These are phyloP conservation scores for Tenthredo scrophulariae DNA, from an alignment of 2,888 invertebrate species.

Conservation along the genomic window DNA sequence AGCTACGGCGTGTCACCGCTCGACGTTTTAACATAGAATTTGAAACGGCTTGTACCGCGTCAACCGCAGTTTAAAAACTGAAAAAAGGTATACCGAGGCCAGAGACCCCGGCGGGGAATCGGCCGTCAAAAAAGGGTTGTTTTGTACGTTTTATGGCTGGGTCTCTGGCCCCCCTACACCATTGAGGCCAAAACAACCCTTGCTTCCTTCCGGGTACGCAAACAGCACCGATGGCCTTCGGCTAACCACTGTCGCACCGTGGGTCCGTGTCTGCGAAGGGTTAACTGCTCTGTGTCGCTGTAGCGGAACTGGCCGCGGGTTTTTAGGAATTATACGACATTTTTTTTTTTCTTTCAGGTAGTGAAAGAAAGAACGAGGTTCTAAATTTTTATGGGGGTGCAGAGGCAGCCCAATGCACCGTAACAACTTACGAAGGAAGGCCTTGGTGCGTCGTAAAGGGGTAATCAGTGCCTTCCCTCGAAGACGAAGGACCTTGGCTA, in stretches of 20 bases:
- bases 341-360: conserved; percentile 61
- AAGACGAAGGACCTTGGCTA: conserved; percentile 70
- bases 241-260: conserved; percentile 49
- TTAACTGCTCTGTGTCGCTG: conserved; percentile 63
- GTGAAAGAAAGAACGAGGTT: conserved; percentile 60
- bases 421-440: conserved; percentile 61
- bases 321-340: conserved; percentile 65
- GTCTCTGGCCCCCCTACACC: conserved; percentile 60
- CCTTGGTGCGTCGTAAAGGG: conserved; percentile 77
- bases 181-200: conserved; percentile 65
- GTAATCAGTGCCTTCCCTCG: conserved; percentile 69
- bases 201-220: conserved; percentile 68
- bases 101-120: conserved; percentile 49
- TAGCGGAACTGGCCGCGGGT: conserved; percentile 49
- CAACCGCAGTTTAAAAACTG: conserved; percentile 48
- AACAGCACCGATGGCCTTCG: conserved; percentile 30
- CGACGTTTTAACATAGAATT: conserved; percentile 1
- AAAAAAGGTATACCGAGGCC: conserved; percentile 60
- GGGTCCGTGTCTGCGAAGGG: conserved; percentile 62
- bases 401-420: conserved; percentile 59
- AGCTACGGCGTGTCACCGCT: not conserved
- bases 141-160: conserved; percentile 65
- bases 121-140: conserved; percentile 67
- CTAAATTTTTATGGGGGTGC: conserved; percentile 70
- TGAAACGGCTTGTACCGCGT: conserved; percentile 45